These are phyloP conservation scores for Linnaemya vulpina DNA, from an alignment of 2,888 invertebrate species.

Conservation along the genomic window DNA sequence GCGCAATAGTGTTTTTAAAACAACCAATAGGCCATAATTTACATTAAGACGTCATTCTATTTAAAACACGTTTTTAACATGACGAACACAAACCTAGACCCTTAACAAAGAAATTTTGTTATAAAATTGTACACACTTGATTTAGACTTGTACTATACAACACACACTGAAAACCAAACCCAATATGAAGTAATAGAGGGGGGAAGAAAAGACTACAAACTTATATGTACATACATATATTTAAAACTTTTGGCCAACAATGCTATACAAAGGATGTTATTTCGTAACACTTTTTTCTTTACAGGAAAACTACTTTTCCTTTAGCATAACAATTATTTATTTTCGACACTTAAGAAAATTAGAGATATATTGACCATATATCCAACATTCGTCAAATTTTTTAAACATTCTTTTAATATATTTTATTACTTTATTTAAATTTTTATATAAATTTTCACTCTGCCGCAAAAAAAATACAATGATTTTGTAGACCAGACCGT, in stretches of 20 bases:
- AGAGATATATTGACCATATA: not conserved
- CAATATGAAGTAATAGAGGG: constrained; percentile 22
- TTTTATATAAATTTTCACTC: constrained; percentile 42
- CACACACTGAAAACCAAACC: constrained; percentile 12
- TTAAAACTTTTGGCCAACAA: constrained; percentile 44
- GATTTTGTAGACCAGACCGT: constrained; percentile 19
- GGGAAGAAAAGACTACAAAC: not conserved
- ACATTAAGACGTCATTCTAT: constrained; percentile 23
- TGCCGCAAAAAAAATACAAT: constrained; percentile 50
- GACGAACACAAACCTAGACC: not conserved
- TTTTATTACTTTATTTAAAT: constrained; percentile 11
- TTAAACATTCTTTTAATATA: not conserved
- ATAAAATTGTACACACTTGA: constrained; percentile 7
- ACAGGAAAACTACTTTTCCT: not conserved
- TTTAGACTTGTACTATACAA: not conserved
- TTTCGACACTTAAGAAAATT: constrained; percentile 2
- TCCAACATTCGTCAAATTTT: not conserved
- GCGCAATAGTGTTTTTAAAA: constrained; percentile 10
- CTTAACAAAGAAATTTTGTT: constrained; percentile 37
- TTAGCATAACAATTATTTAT: not conserved
- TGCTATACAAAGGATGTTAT: constrained; percentile 64
- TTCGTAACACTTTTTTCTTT: constrained; percentile 68
- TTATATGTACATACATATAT: constrained; percentile 10
- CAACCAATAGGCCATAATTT: constrained; percentile 7
- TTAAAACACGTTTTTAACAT: constrained; percentile 29